These are phyloP conservation scores for Melanotaenia parkinsoni DNA, from an alignment of 2,797 vertebrate genomes.

Conservation along the genomic window DNA sequence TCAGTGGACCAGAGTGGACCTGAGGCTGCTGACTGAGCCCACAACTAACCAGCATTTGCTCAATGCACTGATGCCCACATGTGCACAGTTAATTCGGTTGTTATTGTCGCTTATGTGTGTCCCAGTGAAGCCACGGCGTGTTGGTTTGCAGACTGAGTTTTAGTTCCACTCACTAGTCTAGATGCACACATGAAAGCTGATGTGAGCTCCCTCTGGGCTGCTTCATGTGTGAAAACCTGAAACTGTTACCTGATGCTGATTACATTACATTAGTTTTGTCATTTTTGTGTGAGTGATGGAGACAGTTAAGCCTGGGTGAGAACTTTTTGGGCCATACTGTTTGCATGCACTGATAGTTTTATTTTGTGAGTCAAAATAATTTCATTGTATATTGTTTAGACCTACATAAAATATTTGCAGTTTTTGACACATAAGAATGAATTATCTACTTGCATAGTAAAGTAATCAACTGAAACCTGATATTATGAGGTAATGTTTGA, in stretches of 20 bases:
- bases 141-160: constrained; percentile 70
- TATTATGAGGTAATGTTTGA: background rate
- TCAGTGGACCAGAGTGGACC: constrained; percentile 77
- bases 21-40: constrained; percentile 54
- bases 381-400: constrained; percentile 72
- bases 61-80: constrained; percentile 48
- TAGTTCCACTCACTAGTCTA: constrained; percentile 79
- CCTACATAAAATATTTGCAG: background rate
- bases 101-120: constrained; percentile 69
- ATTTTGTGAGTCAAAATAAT: constrained; percentile 42
- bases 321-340: constrained; percentile 29
- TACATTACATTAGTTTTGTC: constrained; percentile 50
- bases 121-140: constrained; percentile 54
- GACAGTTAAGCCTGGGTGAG: constrained; percentile 4
- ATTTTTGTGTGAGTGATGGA: constrained; percentile 60
- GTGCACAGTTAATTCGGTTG: constrained; percentile 73
- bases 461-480: background rate
- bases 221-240: constrained; percentile 52
- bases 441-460: background rate
- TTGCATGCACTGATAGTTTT: constrained; percentile 41
- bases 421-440: background rate
- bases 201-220: constrained; percentile 60
- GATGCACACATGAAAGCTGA: constrained; percentile 66
- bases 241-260: constrained; percentile 45
- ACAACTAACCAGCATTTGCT: constrained; percentile 53